Evolutionary conservation across 2,797 vertebrate species (phyloP).

Genomic region (Jordanella pulchra): DNA sequence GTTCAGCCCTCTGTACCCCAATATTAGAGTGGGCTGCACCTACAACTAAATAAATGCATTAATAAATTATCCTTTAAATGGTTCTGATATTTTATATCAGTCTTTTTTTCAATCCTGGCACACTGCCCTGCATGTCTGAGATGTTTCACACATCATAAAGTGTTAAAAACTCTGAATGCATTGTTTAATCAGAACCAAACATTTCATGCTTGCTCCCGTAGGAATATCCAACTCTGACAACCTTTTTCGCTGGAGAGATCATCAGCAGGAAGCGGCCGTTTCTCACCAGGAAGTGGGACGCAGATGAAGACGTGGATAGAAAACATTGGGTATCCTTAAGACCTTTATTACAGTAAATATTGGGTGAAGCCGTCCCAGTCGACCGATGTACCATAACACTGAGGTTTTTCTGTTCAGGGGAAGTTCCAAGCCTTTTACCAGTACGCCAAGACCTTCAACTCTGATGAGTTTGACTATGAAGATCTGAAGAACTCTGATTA

Average conservation of each 20-base stretch:
- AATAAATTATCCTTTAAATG: too few species aligned
- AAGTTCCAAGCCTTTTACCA: slow-evolving; percentile 99
- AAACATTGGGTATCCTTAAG: slow-evolving; percentile 91
- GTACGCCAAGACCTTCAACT: slow-evolving; percentile 98
- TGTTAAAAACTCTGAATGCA: background rate
- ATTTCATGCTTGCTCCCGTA: slow-evolving; percentile 41
- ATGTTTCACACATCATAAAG: too few species aligned
- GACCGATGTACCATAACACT: background rate
- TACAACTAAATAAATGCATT: too few species aligned
- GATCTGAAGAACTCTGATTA: slow-evolving; percentile 95
- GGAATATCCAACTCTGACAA: slow-evolving; percentile 97
- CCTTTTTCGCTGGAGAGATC: slow-evolving; percentile 98
- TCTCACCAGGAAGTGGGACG: slow-evolving; percentile 97
- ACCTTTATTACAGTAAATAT: background rate
- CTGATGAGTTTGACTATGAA: slow-evolving; percentile 96
- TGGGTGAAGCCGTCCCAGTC: background rate
- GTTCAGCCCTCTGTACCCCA: too few species aligned
- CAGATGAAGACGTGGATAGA: slow-evolving; percentile 96
- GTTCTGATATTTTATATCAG: too few species aligned
- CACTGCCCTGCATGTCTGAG: too few species aligned
- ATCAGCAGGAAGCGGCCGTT: slow-evolving; percentile 97
- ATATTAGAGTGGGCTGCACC: too few species aligned
- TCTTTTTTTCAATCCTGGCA: too few species aligned
- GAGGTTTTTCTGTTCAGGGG: slow-evolving; percentile 76
- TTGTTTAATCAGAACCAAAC: background rate